phyloP scores from a whole-genome alignment of 2,113 vertebrate species.

The Bujurquina vittata region DNA sequence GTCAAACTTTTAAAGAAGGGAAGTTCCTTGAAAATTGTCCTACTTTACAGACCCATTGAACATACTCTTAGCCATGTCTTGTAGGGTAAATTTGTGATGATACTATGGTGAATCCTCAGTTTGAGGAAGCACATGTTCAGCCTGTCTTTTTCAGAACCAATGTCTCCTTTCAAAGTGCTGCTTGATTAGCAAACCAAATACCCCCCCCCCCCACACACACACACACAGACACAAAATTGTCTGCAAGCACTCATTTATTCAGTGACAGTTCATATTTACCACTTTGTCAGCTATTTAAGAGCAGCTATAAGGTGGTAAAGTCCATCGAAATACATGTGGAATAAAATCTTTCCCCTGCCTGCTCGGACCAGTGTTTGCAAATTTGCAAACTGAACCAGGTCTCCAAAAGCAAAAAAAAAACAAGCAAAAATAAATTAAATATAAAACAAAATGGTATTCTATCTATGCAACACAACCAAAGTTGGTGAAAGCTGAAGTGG shows the following conservation, averaged over 20 bases:
- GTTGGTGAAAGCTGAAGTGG: slow-evolving; percentile 78
- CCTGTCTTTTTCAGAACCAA: not conserved
- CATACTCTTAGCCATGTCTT: not conserved
- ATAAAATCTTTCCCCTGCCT: not conserved
- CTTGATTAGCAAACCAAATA: not conserved
- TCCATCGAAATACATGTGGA: not conserved
- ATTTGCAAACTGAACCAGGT: not conserved
- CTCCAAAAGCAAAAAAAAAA: not conserved
- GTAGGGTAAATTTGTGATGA: not conserved
- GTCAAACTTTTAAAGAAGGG: not conserved
- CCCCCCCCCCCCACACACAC: not conserved
- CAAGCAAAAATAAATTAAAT: not conserved
- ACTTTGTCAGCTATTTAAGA: not conserved
- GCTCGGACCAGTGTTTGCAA: not conserved
- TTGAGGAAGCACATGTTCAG: not conserved
- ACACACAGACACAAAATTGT: not conserved
- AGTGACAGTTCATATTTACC: not conserved
- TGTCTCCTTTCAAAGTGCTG: not conserved
- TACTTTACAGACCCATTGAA: not conserved
- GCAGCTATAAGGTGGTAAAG: not conserved
- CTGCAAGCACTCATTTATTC: not conserved
- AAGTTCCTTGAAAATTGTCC: not conserved
- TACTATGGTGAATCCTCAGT: not conserved
- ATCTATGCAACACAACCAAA: slow-evolving; percentile 93
- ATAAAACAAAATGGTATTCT: not conserved